Conservation (phyloP, 2,888 invertebrate species). For the Chorisops tibialis region DNA sequence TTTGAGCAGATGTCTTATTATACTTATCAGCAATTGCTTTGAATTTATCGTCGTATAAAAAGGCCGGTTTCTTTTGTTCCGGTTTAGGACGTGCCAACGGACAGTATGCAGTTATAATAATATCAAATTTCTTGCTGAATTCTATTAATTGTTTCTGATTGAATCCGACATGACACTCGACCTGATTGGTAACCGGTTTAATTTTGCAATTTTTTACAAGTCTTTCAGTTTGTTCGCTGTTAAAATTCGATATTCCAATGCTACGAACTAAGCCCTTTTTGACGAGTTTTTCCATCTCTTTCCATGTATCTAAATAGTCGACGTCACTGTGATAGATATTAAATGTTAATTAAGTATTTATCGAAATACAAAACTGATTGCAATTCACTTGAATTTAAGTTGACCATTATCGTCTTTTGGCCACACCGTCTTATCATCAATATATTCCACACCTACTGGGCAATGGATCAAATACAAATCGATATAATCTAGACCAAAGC, state of each 20-base stretch:
- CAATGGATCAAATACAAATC: slow-evolving; percentile 83
- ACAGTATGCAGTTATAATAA: too few relatives aligned
- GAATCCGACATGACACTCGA: too few relatives aligned
- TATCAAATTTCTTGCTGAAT: too few relatives aligned
- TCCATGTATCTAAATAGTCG: slow-evolving; percentile 76
- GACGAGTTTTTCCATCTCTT: slow-evolving; percentile 74
- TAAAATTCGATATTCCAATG: slow-evolving; percentile 88
- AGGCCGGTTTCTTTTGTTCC: slow-evolving; percentile 51
- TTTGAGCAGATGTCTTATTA: slow-evolving; percentile 62
- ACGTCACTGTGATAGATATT: slow-evolving; percentile 55
- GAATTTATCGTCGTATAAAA: slow-evolving; percentile 56
- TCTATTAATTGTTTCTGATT: too few relatives aligned
- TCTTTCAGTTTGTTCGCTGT: slow-evolving; percentile 69
- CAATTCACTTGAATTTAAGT: too few relatives aligned
- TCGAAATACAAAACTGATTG: too few relatives aligned
- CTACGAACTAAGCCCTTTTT: slow-evolving; percentile 67
- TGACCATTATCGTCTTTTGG: too few relatives aligned
- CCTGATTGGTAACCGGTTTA: slow-evolving; percentile 65
- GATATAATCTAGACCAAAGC: slow-evolving; percentile 72
- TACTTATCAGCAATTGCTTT: slow-evolving; percentile 59
- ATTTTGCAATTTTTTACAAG: slow-evolving; percentile 63
- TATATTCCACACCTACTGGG: slow-evolving; percentile 59
- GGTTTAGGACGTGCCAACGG: slow-evolving; percentile 65
- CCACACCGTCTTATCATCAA: too few relatives aligned
- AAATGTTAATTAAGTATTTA: slow-evolving; percentile 36